Percentiles rank a stretch among this genome's conserved stretches.
Conservation (phyloP, 2,113 vertebrate genomes). For the Phylloscopus trochiloides region DNA sequence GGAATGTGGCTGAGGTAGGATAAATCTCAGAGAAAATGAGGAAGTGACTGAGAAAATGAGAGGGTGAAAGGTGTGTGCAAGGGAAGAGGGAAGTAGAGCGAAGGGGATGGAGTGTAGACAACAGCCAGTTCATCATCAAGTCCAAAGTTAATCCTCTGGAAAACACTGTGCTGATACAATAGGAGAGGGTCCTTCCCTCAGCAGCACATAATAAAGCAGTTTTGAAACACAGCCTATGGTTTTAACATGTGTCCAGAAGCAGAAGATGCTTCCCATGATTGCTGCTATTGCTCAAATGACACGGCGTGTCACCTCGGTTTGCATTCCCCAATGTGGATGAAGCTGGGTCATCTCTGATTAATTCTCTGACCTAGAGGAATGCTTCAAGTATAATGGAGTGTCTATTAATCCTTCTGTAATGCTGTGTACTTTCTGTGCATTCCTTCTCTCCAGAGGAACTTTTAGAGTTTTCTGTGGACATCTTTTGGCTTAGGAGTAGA, state of each 20-base stretch:
- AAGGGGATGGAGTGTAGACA: neutral
- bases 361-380: neutral
- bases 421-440: neutral
- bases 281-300: neutral
- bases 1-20: neutral
- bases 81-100: neutral
- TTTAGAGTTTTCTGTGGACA: neutral
- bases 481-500: neutral
- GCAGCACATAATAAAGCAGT: neutral
- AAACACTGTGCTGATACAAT: neutral
- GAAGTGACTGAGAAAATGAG: neutral
- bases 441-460: neutral
- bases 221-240: neutral
- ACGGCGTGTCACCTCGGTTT: rapidly evolving
- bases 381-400: neutral
- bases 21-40: neutral
- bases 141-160: neutral
- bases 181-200: neutral
- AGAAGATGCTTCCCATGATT: neutral
- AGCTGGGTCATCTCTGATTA: neutral
- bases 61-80: neutral
- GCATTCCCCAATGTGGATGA: neutral
- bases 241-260: neutral
- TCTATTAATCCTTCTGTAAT: neutral
- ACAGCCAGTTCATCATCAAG: neutral